Conservation (phyloP, 2,888 invertebrate species). For the Teleiodes luculella region DNA sequence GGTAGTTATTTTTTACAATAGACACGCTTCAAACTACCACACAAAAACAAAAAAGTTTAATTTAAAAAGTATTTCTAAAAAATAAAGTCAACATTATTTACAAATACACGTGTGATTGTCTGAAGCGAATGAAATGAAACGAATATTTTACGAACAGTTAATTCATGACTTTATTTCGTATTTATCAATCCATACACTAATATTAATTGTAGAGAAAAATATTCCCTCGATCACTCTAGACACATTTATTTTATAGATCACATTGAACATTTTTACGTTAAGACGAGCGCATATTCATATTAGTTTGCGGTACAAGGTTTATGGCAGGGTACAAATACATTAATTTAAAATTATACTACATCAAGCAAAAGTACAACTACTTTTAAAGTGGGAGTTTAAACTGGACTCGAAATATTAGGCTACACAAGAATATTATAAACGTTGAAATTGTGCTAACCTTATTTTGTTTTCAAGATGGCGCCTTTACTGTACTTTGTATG, state of each 20-base stretch:
- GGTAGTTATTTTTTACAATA: no score
- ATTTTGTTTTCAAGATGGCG: no score
- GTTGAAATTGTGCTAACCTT: no score
- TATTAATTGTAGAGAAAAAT: slow-evolving; percentile 63
- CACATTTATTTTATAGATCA: slow-evolving; percentile 61
- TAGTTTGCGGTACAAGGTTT: slow-evolving; percentile 44
- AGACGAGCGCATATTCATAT: slow-evolving; percentile 44
- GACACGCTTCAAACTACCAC: no score
- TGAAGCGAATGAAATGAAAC: slow-evolving; percentile 32
- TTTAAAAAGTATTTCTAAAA: no score
- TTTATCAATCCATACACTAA: slow-evolving; percentile 64
- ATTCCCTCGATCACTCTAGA: slow-evolving; percentile 52
- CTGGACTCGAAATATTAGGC: no score
- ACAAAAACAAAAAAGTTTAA: no score
- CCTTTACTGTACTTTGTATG: no score
- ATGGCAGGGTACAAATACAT: slow-evolving; percentile 52
- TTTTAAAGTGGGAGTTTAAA: no score
- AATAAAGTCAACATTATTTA: not conserved
- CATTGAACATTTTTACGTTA: slow-evolving; percentile 58
- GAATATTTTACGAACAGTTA: slow-evolving; percentile 48
- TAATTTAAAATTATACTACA: slow-evolving; percentile 27
- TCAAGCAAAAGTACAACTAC: not conserved
- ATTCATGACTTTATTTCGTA: slow-evolving; percentile 69
- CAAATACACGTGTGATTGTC: not conserved
- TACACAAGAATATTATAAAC: no score